Conservation (phyloP, 2,113 vertebrate genomes). For the Pituophis catenifer region DNA sequence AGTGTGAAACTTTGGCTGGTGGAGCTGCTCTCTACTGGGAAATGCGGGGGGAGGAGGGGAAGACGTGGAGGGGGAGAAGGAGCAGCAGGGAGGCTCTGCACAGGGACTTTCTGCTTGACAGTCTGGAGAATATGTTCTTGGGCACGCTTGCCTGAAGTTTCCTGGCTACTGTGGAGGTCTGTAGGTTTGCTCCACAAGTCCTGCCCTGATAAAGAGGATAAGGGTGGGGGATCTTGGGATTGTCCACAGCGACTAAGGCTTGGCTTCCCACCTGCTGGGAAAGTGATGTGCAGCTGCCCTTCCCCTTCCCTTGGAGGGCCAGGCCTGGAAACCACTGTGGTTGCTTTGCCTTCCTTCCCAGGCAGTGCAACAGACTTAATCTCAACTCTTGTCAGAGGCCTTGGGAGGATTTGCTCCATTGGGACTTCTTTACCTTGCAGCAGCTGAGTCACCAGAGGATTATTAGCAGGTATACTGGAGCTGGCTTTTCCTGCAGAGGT, state of each 20-base stretch:
- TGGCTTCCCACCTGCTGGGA: conserved; percentile 40
- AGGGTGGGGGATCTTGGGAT: conserved; percentile 61
- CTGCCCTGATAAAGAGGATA: conserved; percentile 62
- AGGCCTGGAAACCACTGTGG: background rate
- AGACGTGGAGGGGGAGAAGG: conserved; percentile 63
- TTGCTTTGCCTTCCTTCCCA: conserved; percentile 63
- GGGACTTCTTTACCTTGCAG: conserved; percentile 92
- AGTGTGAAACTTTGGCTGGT: conserved; percentile 75
- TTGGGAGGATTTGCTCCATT: conserved; percentile 90
- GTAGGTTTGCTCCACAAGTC: conserved; percentile 50
- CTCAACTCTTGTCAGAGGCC: conserved; percentile 80
- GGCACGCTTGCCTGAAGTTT: conserved; percentile 78
- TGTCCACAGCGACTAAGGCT: conserved; percentile 63
- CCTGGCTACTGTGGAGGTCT: conserved; percentile 64
- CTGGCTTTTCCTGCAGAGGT: conserved; percentile 62
- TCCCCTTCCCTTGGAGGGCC: background rate
- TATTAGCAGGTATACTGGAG: conserved; percentile 90
- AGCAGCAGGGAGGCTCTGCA: conserved; percentile 69
- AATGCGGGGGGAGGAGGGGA: conserved; percentile 65
- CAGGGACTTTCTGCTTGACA: conserved; percentile 78
- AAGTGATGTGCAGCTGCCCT: background rate
- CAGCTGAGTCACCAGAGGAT: conserved; percentile 91
- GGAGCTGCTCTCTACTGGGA: conserved; percentile 65
- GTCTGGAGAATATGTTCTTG: conserved; percentile 88
- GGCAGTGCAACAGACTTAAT: conserved; percentile 54